phyloP scores from a whole-genome alignment of 2,888 invertebrate species.

The Ennomos quercinarius region DNA sequence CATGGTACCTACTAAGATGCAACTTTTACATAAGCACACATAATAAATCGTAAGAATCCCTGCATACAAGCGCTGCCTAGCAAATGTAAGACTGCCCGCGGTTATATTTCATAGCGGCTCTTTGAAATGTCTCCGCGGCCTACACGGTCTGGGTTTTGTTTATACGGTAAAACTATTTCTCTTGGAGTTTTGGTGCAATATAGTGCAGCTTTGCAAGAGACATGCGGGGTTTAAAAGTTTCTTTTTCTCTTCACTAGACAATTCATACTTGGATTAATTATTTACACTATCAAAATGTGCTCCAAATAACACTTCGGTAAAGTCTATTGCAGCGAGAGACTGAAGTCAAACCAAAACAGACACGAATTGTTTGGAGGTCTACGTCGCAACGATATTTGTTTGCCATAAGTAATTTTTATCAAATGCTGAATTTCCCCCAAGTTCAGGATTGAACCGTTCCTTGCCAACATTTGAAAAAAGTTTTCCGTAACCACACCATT shows the following conservation, averaged over 20 bases:
- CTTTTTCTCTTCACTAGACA: neutral
- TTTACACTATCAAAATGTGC: no score
- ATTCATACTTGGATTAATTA: neutral
- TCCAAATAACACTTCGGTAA: no score
- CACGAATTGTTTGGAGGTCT: no score
- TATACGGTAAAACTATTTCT: slow-evolving; percentile 37
- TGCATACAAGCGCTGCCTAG: slow-evolving; percentile 37
- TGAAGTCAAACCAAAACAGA: no score
- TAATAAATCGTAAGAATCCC: slow-evolving; percentile 26
- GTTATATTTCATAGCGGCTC: slow-evolving; percentile 52
- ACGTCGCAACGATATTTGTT: no score
- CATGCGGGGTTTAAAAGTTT: neutral
- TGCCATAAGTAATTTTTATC: no score
- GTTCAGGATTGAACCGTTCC: no score
- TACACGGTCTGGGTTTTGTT: slow-evolving; percentile 36
- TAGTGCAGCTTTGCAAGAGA: slow-evolving; percentile 22
- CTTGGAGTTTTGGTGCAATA: slow-evolving; percentile 28
- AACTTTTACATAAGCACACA: slow-evolving; percentile 21
- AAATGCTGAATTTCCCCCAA: no score
- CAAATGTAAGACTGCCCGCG: slow-evolving; percentile 43
- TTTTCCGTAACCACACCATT: no score
- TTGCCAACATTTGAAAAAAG: no score
- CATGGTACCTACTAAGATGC: slow-evolving; percentile 4
- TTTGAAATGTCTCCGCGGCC: slow-evolving; percentile 47
- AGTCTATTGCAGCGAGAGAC: no score